Base-by-base conservation (phyloP, 2,113 vertebrate species). In the Leiothrix lutea region DNA sequence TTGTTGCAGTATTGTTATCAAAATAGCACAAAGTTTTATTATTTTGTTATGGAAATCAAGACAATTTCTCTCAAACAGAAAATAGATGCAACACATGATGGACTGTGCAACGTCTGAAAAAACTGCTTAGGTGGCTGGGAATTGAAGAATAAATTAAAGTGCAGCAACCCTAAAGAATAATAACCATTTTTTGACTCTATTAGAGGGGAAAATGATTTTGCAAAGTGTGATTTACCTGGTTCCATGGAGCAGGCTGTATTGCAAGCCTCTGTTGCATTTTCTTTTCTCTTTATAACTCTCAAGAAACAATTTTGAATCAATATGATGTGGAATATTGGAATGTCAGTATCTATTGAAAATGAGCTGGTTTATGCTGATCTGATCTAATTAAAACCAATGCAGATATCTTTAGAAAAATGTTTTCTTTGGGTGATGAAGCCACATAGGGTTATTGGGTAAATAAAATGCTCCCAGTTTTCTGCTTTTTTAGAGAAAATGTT, bases 121-220 rank as follows among this genome's bases (percentile, higher is more conserved):
- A 90, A 58, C 29, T 74, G 56, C 71, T 66, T 86, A 90, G 64
- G 71, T 25, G 5, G 36, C 73, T 83, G 40, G 35, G 56, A 90
- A 92, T 92, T 84, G 93, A 93, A 91, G 90, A 95, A 93, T 95
- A 95, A 96, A 90, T 95, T 93, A 86, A 95, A 91, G 51, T 35
- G 56, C 88, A 93, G 58, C 42, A 82, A 82, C 78, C 83, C 86
- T 90, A 88, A 95, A 95, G 58, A 60, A 45, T 83, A 90, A 95
- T 94, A 94, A 91, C 88, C 51, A 79, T 88, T 92, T 96, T 96
- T 95, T 96, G 5, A 96, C 91, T 81, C 86, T 96, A 60, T 80
- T 94, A 96, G 94, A 96, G 88, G 57, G 64, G 51, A 89, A 97
- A 96, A 96, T 94, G 35, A 91, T 93, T 92, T 95, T 81, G 35